Evolutionary conservation across 2,888 invertebrate species (phyloP).

Genomic region (Sinohyriopsis cumingii): DNA sequence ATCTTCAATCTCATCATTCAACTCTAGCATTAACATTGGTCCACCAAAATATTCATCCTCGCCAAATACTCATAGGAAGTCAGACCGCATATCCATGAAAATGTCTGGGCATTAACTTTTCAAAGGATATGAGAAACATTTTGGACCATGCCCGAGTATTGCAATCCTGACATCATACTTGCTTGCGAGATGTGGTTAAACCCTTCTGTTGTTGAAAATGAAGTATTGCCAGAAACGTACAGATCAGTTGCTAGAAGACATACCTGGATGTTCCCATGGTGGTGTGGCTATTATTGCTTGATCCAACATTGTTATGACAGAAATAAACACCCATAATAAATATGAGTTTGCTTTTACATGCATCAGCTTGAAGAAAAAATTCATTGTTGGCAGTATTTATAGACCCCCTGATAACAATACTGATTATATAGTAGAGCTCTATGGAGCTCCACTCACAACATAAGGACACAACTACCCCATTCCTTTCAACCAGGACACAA

Average conservation of each 20-base stretch:
- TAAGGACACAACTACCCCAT: slow-evolving; percentile 7
- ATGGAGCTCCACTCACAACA: neutral
- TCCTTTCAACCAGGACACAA: slow-evolving; percentile 1
- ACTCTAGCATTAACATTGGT: neutral
- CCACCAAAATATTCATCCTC: neutral
- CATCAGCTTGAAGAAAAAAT: neutral
- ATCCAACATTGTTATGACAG: neutral
- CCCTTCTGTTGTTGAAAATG: slow-evolving; percentile 1
- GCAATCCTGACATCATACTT: slow-evolving; percentile 9
- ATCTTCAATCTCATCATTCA: neutral
- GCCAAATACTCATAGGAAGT: neutral
- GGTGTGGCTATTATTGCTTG: slow-evolving; percentile 5
- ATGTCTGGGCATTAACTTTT: slow-evolving; percentile 6
- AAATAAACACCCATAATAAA: neutral
- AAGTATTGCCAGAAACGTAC: neutral
- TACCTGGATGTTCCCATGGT: neutral
- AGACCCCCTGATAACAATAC: too few species aligned
- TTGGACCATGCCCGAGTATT: slow-evolving; percentile 6
- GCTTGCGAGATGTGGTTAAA: neutral
- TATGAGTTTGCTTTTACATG: too few species aligned
- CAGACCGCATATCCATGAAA: neutral
- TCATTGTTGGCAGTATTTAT: too few species aligned
- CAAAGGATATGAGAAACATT: slow-evolving; percentile 16
- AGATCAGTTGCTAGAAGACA: slow-evolving; percentile 7
- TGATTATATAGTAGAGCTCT: too few species aligned